Evolutionary conservation across 2,797 vertebrate species (phyloP).

Genomic region (Phoeniculus purpureus): DNA sequence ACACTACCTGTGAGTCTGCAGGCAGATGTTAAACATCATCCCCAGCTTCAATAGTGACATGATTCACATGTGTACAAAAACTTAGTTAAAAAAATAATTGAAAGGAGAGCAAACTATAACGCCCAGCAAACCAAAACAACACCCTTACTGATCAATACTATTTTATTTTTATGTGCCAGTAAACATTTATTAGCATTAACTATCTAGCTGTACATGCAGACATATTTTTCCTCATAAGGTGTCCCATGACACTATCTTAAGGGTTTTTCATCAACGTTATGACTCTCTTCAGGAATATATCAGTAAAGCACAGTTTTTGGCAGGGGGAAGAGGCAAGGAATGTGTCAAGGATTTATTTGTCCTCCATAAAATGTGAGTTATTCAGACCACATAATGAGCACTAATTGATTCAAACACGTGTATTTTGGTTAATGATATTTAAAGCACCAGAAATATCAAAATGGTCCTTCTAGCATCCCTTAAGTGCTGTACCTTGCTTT

Average conservation of each 20-base stretch:
- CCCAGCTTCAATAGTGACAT: background rate
- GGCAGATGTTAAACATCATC: background rate
- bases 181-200: background rate
- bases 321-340: accelerated
- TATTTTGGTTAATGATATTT: background rate
- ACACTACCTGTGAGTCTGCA: background rate
- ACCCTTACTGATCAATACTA: background rate
- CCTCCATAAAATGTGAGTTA: accelerated
- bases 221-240: background rate
- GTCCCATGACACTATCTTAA: background rate
- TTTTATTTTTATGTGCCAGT: background rate
- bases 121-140: background rate
- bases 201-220: background rate
- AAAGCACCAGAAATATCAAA: background rate
- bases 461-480: background rate
- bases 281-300: background rate
- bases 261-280: background rate
- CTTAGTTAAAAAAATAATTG: background rate
- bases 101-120: background rate
- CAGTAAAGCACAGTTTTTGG: background rate
- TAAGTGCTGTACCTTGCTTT: background rate
- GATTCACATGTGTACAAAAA: background rate
- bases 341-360: background rate
- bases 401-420: background rate
- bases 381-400: background rate